phyloP scores from a whole-genome alignment of 2,113 vertebrate species.

The Aegithalos caudatus region DNA sequence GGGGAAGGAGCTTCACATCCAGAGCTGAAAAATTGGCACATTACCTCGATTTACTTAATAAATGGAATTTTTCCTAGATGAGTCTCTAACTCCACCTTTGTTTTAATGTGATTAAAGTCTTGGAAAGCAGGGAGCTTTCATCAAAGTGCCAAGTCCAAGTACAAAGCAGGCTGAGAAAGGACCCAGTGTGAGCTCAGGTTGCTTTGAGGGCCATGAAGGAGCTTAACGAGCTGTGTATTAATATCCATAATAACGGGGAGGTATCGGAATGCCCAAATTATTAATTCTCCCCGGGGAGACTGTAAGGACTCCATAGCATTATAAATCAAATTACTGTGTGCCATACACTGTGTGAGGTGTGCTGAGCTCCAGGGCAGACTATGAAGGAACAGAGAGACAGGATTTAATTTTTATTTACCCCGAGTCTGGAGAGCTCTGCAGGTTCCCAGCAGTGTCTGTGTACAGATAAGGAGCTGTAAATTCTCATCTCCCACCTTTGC shows the following conservation, averaged over 20 bases:
- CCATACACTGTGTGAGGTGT: not conserved
- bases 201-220: not conserved
- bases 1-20: not conserved
- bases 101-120: conserved; percentile 34
- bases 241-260: not conserved
- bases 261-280: not conserved
- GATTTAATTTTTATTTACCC: not conserved
- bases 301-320: not conserved
- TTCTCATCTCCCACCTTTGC: not conserved
- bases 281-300: not conserved
- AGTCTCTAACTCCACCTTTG: conserved; percentile 24
- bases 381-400: not conserved
- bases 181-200: conserved; percentile 5
- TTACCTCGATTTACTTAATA: not conserved
- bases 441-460: not conserved
- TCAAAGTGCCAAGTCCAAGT: conserved; percentile 22
- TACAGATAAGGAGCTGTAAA: not conserved
- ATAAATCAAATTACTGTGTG: not conserved
- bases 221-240: conserved; percentile 27
- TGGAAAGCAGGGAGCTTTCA: conserved; percentile 17
- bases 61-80: conserved; percentile 17
- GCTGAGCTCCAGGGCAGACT: not conserved
- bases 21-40: not conserved
- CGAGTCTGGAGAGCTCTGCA: not conserved
- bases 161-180: conserved; percentile 20